These are phyloP conservation scores for Daubentonia madagascariensis DNA, from an alignment of 2,113 vertebrate genomes.

Conservation along the genomic window DNA sequence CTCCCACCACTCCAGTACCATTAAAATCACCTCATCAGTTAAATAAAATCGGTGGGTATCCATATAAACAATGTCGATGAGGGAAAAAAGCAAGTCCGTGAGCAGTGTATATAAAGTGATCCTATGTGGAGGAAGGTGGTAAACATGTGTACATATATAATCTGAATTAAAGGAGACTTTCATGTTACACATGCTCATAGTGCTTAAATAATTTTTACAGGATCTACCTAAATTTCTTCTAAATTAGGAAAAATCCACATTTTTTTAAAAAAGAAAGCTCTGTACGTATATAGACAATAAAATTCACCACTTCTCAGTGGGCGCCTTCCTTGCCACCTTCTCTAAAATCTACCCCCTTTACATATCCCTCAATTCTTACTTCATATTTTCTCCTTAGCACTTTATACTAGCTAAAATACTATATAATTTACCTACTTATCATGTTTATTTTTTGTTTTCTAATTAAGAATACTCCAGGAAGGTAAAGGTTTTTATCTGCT, in stretches of 20 bases:
- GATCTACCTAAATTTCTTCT: neutral
- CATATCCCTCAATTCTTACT: neutral
- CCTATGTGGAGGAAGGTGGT: neutral
- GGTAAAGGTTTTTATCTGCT: neutral
- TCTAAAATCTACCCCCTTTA: neutral
- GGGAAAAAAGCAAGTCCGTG: neutral
- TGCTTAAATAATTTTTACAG: neutral
- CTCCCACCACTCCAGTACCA: neutral
- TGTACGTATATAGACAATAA: neutral
- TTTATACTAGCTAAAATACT: neutral
- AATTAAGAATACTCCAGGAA: neutral
- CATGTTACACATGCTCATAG: neutral
- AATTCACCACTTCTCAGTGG: neutral
- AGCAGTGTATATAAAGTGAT: neutral
- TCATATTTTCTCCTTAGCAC: neutral
- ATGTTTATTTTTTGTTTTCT: neutral
- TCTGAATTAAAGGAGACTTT: neutral
- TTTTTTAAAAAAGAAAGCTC: neutral
- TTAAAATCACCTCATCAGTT: neutral
- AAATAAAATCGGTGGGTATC: neutral
- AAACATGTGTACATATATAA: neutral
- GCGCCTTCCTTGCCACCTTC: neutral
- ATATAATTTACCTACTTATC: neutral
- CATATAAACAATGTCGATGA: neutral
- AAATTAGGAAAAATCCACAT: neutral